These are phyloP conservation scores for Lepilemur ruficaudatus DNA, from an alignment of 2,797 vertebrate species.

Conservation along the genomic window DNA sequence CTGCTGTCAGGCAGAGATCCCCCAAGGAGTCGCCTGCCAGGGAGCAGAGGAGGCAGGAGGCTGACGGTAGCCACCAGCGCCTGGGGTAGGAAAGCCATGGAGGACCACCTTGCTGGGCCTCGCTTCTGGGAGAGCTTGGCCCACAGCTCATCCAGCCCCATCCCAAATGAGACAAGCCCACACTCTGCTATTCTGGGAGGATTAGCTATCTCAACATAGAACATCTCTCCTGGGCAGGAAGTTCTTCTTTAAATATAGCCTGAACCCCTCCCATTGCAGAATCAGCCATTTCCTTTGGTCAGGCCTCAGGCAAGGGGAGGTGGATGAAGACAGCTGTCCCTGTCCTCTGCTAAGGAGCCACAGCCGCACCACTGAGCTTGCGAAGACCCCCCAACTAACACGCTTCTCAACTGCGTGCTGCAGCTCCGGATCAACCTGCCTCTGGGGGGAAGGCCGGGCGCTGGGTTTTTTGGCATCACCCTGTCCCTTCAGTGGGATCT, in stretches of 20 bases:
- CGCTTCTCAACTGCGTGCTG: not conserved
- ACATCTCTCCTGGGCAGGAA: slow-evolving; percentile 40
- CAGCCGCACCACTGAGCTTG: not conserved
- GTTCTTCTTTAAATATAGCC: slow-evolving; percentile 68
- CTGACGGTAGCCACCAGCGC: not conserved
- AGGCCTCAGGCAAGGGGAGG: not conserved
- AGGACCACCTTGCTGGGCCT: not conserved
- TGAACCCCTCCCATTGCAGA: not conserved
- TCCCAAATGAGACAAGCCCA: slow-evolving; percentile 38
- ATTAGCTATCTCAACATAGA: slow-evolving; percentile 33
- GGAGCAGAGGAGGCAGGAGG: not conserved
- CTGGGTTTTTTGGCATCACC: not conserved
- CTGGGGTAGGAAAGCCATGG: not conserved
- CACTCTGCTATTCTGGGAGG: slow-evolving; percentile 35
- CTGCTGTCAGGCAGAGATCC: not conserved
- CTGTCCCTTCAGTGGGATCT: not conserved
- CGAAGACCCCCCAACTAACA: not conserved
- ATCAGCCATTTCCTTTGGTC: slow-evolving; percentile 20
- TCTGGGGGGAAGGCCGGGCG: not conserved
- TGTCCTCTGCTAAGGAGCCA: not conserved
- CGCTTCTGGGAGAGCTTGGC: not conserved
- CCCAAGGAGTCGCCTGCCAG: not conserved
- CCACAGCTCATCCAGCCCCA: not conserved
- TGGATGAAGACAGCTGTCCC: not conserved
- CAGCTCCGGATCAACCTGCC: not conserved